Evolutionary conservation across 2,797 vertebrate genomes (phyloP), one percentile per base, ranked within the genome.

Genomic region (Notoglanidium macrostoma): DNA sequence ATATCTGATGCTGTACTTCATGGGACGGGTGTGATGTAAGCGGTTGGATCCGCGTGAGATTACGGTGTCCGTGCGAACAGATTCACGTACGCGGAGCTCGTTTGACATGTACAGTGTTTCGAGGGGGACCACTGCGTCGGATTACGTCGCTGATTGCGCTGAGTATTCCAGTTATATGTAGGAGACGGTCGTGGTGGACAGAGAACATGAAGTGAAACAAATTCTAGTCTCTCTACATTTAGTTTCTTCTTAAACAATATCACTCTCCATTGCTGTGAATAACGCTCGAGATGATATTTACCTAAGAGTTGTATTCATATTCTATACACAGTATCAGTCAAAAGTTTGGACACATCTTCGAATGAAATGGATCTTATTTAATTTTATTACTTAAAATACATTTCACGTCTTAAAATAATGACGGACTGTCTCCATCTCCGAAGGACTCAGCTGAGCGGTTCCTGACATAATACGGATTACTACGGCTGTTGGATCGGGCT

Each of bases 81-180:
- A 78, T 35, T 81, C 49, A 51, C 19, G 17, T 87, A 78, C 83
- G 51, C 21, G 59, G 26, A 73, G 78, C 78, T 80, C 40, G 65
- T 83, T 19, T 61, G 78, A 83, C 83, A 78, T 87, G 78, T 68
- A 63, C 68, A 19, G 23, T 46, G 83, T 83, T 73, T 85, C 29
- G 49, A 85, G 76, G 40, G 78, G 65, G 65, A 84, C 87, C 23
- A 54, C n/a, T 9, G 90, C 87, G 83, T 90, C 87, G 32, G 67
- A 81, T 90, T 89, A 83, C 89, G 46, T 68, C 44, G 73, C 70
- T 83, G 78, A 88, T 82, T 87, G 73, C 88, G 88, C 90, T 85
- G 87, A 90, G 79, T 76, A 55, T 83, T 85, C 83, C 46, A 23
- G 82, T 89, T 89, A 85, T 86, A 85, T 61, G 44, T 21, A 12